Percentiles rank a stretch among this genome's conserved stretches.
phyloP scores from a whole-genome alignment of 1,140 invertebrate genomes.

The Tetramorium parvispinum region DNA sequence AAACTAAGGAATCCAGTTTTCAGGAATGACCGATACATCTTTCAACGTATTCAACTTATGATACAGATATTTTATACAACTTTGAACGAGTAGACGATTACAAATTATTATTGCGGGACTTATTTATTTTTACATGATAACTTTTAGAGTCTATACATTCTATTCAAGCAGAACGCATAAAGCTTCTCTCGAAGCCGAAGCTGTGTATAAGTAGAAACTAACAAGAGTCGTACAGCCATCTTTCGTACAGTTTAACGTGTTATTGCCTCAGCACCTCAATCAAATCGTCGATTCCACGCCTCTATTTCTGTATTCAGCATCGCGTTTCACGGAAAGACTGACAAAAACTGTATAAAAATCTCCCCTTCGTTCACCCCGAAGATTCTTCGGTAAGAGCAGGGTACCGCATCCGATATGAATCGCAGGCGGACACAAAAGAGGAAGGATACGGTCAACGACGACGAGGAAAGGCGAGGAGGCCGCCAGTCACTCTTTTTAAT shows the following conservation, averaged over 20 bases:
- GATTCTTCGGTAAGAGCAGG: slow-evolving; percentile 53
- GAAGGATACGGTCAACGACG: slow-evolving; percentile 56
- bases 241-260: slow-evolving; percentile 9
- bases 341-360: slow-evolving; percentile 61
- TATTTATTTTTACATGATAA: background rate
- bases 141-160: background rate
- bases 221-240: background rate
- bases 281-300: slow-evolving; percentile 23
- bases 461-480: slow-evolving; percentile 49
- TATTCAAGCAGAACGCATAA: background rate
- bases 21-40: background rate
- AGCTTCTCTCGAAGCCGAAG: background rate
- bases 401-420: slow-evolving; percentile 58
- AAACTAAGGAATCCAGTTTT: background rate
- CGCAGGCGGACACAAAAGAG: slow-evolving; percentile 54
- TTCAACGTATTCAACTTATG: background rate
- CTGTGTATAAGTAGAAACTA: slow-evolving; percentile 2
- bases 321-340: slow-evolving; percentile 48
- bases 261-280: slow-evolving; percentile 16
- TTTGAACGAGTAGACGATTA: background rate
- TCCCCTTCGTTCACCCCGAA: background rate
- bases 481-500: slow-evolving; percentile 81
- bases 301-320: slow-evolving; percentile 16
- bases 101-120: background rate
- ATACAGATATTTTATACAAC: background rate